A percentile compares a stretch with the other conserved stretches of the same genome.
These are phyloP conservation scores for Nudaria mundana DNA, from an alignment of 2,888 invertebrate genomes.

Conservation along the genomic window DNA sequence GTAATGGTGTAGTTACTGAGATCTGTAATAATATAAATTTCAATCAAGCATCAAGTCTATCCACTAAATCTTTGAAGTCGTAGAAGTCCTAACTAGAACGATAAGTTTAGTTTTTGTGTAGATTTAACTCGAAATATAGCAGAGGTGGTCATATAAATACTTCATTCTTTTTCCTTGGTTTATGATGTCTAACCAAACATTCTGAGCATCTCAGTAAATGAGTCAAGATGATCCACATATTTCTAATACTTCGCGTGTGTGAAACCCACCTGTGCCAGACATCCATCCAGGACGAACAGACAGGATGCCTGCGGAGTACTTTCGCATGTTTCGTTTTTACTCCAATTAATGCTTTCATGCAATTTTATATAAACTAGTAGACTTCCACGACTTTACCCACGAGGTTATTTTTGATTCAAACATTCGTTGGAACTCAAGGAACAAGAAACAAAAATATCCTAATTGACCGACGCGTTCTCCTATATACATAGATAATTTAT, in stretches of 20 bases:
- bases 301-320: slow-evolving; percentile 26
- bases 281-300: slow-evolving; percentile 13
- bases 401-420: too few relatives aligned
- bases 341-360: too few relatives aligned
- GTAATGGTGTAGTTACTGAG: neutral
- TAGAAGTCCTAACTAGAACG: neutral
- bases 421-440: too few relatives aligned
- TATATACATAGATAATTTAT: too few relatives aligned
- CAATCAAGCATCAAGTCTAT: neutral
- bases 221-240: slow-evolving; percentile 20
- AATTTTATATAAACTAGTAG: too few relatives aligned
- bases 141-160: too few relatives aligned
- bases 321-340: too few relatives aligned
- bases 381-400: too few relatives aligned
- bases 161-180: slow-evolving; percentile 2
- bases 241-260: slow-evolving; percentile 24
- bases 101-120: neutral
- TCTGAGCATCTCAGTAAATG: slow-evolving; percentile 15
- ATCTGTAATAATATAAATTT: neutral
- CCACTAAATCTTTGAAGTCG: neutral
- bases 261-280: slow-evolving; percentile 14
- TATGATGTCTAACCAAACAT: slow-evolving; percentile 8
- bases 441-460: too few relatives aligned
- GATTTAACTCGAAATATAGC: neutral
- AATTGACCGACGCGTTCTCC: too few relatives aligned